These are phyloP conservation scores for Macrocentrus cingulum DNA, from an alignment of 1,140 invertebrate genomes.

Conservation along the genomic window DNA sequence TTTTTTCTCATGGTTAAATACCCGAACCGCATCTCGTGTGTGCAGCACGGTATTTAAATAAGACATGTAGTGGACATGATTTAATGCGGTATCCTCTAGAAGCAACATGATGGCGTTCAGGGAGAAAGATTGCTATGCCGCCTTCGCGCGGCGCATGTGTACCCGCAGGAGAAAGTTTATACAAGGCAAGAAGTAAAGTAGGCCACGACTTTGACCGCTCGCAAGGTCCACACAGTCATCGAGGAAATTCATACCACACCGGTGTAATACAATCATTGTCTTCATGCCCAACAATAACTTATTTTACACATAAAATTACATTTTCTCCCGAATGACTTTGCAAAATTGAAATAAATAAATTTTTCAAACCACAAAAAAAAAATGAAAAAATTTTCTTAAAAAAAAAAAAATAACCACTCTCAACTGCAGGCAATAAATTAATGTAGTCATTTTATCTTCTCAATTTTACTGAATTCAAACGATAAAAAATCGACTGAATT, in stretches of 20 bases:
- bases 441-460: no score
- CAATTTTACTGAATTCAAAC: no score
- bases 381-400: no score
- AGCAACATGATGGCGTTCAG: constrained; percentile 3
- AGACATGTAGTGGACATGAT: constrained; percentile 7
- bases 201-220: constrained; percentile 59
- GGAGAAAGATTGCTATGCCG: constrained; percentile 12
- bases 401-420: no score
- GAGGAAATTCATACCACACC: neutral
- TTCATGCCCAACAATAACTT: no score
- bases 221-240: constrained; percentile 52
- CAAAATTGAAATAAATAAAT: no score
- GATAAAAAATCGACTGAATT: neutral
- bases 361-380: no score
- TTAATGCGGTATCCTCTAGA: neutral
- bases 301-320: no score
- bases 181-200: constrained; percentile 54
- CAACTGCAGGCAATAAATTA: no score
- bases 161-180: constrained; percentile 56
- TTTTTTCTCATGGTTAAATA: constrained; percentile 7
- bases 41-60: constrained; percentile 2
- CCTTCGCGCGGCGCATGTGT: constrained; percentile 2
- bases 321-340: no score
- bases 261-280: neutral
- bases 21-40: constrained; percentile 39